Base-by-base conservation (phyloP, 2,888 invertebrate species). In the Chelonus formosanus region DNA sequence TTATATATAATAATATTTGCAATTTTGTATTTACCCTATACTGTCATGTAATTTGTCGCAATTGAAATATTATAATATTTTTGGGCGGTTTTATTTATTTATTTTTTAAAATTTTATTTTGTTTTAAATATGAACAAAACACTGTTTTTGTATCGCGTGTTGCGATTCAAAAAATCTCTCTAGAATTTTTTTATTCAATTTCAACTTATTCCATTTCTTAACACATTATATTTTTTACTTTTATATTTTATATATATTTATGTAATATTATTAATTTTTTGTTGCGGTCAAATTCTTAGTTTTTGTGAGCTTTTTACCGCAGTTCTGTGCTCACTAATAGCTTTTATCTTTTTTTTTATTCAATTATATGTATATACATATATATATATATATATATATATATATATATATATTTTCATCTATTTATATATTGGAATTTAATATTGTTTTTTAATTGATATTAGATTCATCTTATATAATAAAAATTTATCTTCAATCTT, bases 381-480 rank as follows among this genome's bases (percentile, higher is more conserved):
- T 67, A 57, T 65, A 67, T 65, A 65, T 68, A 20, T 45, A 62
- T 59, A 40, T 65, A 53, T 34, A 63, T 44, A 70, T 67, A 67
- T 67, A 57, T 65, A 67, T 65, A 65, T 68, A 65, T 68, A 64
- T 63, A 36, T 48, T 62, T 64, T 45, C 40, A 36, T 53, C 40
- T 20, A 50, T 20, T 20, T 20, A 20, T 20, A 20, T 20, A 20
- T 20, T 20, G 20, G 20, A 20, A 20, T 20, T 20, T 20, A 2
- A 20, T 20, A 53, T 34, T 53, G 34, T 63, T 47, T 35, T 35
- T 57, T 57, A 69, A 69, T 53, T 52, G 62, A 63, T 61, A 63
- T 60, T 61, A 53, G 20, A 20, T 20, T 20, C 20, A 20, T 20
- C 20, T 20, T 20, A 20, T 20, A 20, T 20, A 20, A 20, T 20